Conservation (phyloP, 2,113 vertebrate genomes). For the Loxodonta africana region DNA sequence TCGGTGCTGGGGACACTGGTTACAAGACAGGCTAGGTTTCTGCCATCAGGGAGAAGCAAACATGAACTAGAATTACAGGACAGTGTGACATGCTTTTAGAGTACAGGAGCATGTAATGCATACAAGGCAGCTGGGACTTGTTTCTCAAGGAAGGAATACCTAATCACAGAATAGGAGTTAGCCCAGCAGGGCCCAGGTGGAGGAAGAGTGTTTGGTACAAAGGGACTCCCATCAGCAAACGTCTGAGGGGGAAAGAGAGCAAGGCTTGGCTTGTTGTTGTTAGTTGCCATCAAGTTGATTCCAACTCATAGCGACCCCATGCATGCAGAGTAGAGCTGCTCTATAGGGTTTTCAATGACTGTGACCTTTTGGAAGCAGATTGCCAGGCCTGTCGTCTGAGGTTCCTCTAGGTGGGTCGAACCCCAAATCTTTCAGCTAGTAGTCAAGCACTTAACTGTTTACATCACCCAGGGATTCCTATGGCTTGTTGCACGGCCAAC, state of each 20-base stretch:
- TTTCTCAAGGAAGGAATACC: background rate
- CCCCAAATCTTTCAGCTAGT: background rate
- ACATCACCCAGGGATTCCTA: no score
- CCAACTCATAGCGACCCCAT: background rate
- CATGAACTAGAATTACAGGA: background rate
- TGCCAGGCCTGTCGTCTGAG: background rate
- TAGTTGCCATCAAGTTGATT: background rate
- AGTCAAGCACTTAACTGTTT: background rate
- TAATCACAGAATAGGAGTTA: background rate
- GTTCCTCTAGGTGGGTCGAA: background rate
- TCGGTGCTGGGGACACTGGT: background rate
- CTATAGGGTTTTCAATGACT: background rate
- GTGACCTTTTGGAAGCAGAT: background rate
- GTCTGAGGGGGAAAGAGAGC: no score
- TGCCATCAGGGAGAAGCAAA: background rate
- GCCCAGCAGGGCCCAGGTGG: background rate
- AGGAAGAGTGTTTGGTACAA: background rate
- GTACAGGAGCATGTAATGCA: accelerated
- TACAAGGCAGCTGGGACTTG: background rate
- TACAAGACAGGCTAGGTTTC: background rate
- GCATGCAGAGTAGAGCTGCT: background rate
- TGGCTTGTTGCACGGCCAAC: background rate
- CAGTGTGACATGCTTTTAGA: background rate
- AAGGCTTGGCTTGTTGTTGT: background rate
- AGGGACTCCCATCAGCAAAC: background rate